Evolutionary conservation across 2,888 invertebrate genomes (phyloP).

Genomic region (Dasysyrphus tricinctus): DNA sequence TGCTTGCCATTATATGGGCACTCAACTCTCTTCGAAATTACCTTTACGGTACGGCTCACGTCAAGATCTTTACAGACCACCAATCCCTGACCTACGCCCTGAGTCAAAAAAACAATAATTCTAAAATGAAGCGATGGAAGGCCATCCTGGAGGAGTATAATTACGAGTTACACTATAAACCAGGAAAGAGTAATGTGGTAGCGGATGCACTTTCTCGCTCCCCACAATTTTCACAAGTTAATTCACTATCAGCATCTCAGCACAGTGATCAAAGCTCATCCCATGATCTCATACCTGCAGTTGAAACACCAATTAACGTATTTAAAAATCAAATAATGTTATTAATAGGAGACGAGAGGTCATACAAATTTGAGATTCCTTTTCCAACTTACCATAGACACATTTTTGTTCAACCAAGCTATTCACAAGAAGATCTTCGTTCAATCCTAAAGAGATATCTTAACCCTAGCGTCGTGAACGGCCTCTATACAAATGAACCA

Average conservation of each 20-base stretch:
- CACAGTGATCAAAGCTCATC: slow-evolving; percentile 17
- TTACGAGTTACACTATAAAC: background rate
- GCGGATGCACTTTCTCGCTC: slow-evolving; percentile 9
- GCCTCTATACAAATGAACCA: background rate
- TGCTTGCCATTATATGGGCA: too few species aligned
- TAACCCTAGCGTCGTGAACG: background rate
- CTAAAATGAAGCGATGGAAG: background rate
- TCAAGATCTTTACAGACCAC: background rate
- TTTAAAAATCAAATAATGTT: background rate
- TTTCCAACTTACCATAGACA: slow-evolving; percentile 15
- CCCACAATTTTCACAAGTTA: slow-evolving; percentile 14
- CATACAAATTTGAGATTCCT: slow-evolving; percentile 14
- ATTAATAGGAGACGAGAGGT: background rate
- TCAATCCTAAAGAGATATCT: background rate
- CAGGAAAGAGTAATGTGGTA: background rate
- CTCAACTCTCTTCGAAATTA: slow-evolving; percentile 16
- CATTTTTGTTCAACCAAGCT: background rate
- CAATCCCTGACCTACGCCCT: background rate
- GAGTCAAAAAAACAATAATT: slow-evolving; percentile 2
- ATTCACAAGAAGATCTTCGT: background rate
- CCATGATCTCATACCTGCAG: background rate
- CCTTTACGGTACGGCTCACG: background rate
- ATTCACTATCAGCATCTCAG: slow-evolving; percentile 1
- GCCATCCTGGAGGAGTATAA: background rate
- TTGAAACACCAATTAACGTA: too few species aligned